Evolutionary conservation across 2,888 invertebrate species (phyloP).

Genomic region (Andrena bicolor): DNA sequence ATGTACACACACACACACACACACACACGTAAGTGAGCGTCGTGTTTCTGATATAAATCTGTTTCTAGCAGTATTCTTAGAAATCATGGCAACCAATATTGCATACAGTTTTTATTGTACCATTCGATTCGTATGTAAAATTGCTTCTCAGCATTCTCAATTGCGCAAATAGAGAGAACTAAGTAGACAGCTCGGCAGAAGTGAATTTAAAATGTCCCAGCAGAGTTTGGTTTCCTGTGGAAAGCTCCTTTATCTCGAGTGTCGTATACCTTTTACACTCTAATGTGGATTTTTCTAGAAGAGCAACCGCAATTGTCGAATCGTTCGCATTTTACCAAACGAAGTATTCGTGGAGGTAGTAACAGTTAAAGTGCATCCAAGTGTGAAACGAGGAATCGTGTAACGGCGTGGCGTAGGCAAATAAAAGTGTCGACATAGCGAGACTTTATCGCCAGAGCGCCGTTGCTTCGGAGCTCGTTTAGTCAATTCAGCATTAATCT

Average conservation of each 20-base stretch:
- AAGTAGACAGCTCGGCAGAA: constrained; percentile 10
- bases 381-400: constrained; percentile 58
- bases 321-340: constrained; percentile 42
- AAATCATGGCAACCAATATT: neutral
- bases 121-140: constrained; percentile 5
- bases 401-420: constrained; percentile 56
- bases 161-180: constrained; percentile 3
- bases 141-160: neutral
- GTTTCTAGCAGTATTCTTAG: neutral
- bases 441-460: constrained; percentile 59
- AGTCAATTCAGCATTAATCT: constrained; percentile 64
- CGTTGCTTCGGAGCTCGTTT: constrained; percentile 62
- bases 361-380: constrained; percentile 55
- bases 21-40: no score
- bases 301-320: constrained; percentile 49
- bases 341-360: constrained; percentile 42
- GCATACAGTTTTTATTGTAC: neutral
- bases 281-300: constrained; percentile 50
- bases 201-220: constrained; percentile 13
- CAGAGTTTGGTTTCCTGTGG: constrained; percentile 8
- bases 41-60: no score
- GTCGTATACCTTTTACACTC: constrained; percentile 18
- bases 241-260: constrained; percentile 1
- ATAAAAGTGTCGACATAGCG: constrained; percentile 65
- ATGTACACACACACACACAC: no score